Conservation (phyloP, 2,888 invertebrate species). For the Mesodorylaimus sp. region DNA sequence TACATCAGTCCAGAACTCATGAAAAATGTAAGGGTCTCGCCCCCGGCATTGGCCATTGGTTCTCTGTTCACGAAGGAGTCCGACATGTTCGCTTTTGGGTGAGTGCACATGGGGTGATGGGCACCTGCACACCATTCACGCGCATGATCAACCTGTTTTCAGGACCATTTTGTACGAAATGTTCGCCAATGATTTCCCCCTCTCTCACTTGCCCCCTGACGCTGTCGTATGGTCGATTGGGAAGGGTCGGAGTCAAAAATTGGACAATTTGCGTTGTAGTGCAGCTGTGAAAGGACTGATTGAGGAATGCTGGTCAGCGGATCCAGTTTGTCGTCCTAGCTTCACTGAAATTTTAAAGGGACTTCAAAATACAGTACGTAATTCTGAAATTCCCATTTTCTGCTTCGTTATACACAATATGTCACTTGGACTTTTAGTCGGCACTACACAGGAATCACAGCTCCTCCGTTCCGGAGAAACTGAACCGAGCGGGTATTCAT, state of each 20-base stretch:
- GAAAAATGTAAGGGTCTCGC: conserved; percentile 16
- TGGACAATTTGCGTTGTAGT: conserved; percentile 16
- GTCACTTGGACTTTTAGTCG: conserved; percentile 16
- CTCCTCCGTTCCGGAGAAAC: conserved; percentile 29
- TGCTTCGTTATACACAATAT: neutral
- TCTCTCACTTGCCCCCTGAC: conserved; percentile 18
- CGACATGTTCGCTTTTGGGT: conserved; percentile 30
- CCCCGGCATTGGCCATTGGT: conserved; percentile 17
- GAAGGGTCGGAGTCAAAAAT: conserved; percentile 19
- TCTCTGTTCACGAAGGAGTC: conserved; percentile 19
- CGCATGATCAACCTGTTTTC: conserved; percentile 13
- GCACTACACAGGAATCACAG: conserved; percentile 30
- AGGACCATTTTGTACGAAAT: conserved; percentile 25
- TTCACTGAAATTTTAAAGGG: conserved; percentile 28
- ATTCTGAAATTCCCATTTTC: neutral
- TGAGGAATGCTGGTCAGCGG: conserved; percentile 29
- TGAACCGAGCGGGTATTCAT: conserved; percentile 19
- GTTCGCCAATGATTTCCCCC: conserved; percentile 20
- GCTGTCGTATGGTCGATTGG: conserved; percentile 24
- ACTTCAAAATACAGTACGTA: conserved; percentile 23
- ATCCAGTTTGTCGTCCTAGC: conserved; percentile 24
- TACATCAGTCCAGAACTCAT: conserved; percentile 27
- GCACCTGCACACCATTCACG: neutral
- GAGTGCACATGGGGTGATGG: conserved; percentile 7
- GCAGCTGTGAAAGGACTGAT: conserved; percentile 23